Conservation (phyloP, 1,140 invertebrate species). For the Temnothorax longispinosus region DNA sequence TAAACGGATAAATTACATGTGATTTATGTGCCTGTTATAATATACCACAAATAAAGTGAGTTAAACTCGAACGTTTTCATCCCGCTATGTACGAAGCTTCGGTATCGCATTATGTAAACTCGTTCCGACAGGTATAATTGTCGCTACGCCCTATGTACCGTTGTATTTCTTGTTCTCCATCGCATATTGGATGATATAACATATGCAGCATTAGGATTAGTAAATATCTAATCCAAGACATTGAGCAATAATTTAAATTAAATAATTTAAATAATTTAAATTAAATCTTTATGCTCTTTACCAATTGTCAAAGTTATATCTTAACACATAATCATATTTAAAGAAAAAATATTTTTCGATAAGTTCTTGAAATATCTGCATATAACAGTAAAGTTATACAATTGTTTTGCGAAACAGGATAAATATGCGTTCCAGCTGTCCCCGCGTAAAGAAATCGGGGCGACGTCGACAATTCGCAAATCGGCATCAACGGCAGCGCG, state of each 20-base stretch:
- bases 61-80: conserved; percentile 42
- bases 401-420: not conserved
- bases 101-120: conserved; percentile 42
- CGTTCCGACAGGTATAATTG: conserved; percentile 17
- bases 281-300: not conserved
- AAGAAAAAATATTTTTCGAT: not conserved
- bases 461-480: conserved; percentile 20
- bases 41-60: conserved; percentile 46
- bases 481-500: conserved; percentile 43
- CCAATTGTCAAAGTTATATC: not conserved
- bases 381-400: not conserved
- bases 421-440: not conserved
- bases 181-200: not conserved
- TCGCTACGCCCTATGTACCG: not conserved
- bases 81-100: not conserved
- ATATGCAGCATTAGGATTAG: not conserved
- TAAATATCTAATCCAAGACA: not conserved
- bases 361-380: not conserved
- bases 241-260: not conserved
- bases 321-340: not conserved
- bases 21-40: conserved; percentile 51
- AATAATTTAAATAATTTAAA: not conserved
- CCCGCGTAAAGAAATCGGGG: conserved; percentile 46
- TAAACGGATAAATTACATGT: conserved; percentile 40
- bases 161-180: not conserved